Base-by-base conservation (phyloP, 1,140 invertebrate genomes). In the Neodiprion lecontei region DNA sequence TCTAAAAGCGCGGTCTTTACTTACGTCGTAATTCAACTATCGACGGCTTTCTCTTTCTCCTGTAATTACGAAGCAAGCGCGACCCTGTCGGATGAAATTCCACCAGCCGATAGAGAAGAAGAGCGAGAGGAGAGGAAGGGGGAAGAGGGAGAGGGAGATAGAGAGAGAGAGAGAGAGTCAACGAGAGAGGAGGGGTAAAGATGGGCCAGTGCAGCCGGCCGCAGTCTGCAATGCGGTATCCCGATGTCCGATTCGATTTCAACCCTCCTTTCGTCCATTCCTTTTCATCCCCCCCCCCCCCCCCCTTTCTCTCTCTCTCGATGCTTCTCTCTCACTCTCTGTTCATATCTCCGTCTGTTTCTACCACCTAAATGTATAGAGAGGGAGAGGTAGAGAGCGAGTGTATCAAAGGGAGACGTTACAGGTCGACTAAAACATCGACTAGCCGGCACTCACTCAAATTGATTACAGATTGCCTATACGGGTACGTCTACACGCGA, bases 211-310 rank as follows among this genome's bases (percentile, higher is more conserved):
- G n/a, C 11, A 11, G 11, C 11, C n/a, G 7, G 53, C 53, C 53
- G 53, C 53, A 61, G 53, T 61, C 53, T 61, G 53, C 53, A 61
- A 61, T 61, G 53, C 53, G 53, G 53, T 61, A 61, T 61, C 53
- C 53, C 53, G 53, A 61, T 61, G 53, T 61, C 53, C 53, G 53
- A 61, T 61, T 61, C 53, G 53, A 61, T 61, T 61, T 61, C 53
- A 61, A 61, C 53, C 53, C 53, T n/a, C 28, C 28, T 40, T 40
- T 40, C 28, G 28, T 40, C 28, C 28, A 40, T 40, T 40, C 28
- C 28, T 40, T 40, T 40, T 40, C 53, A 40, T 21, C 17, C 17
- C 50, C 17, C 28, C 28, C 28, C 28, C 28, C 5, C 28, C 2
- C 5, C 1, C 28, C 1, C 28, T 28, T n/a, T n/a, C 28, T 28